phyloP scores from a whole-genome alignment of 2,113 vertebrate genomes.

The Microcebus lehilahytsara region DNA sequence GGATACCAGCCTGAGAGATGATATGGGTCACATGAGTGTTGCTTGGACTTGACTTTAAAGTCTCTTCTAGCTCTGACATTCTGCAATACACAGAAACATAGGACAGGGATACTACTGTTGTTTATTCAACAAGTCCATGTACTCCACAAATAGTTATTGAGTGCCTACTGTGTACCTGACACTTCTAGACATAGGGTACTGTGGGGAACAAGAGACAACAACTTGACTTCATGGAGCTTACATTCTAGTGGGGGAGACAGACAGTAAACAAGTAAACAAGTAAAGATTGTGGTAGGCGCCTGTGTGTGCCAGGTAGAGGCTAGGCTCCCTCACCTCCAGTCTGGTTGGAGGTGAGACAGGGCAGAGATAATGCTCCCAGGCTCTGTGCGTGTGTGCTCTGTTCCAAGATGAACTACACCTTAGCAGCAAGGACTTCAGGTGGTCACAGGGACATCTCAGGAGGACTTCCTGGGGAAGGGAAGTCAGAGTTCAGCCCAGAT shows the following conservation, averaged over 20 bases:
- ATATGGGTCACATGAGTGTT: background rate
- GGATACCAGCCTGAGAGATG: background rate
- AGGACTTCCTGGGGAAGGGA: background rate
- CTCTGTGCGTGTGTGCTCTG: background rate
- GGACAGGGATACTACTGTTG: background rate
- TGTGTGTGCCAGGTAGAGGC: background rate
- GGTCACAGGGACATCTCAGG: background rate
- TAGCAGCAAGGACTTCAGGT: background rate
- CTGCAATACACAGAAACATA: background rate
- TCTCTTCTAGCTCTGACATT: background rate
- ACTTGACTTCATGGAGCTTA: background rate
- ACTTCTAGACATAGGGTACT: background rate
- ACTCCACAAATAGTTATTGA: background rate
- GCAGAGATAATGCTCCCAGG: background rate
- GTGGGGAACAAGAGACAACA: background rate
- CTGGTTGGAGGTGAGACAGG: background rate
- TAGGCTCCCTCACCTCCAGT: background rate
- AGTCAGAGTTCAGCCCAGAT: background rate
- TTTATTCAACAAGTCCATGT: background rate
- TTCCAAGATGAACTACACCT: background rate
- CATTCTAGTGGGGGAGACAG: background rate
- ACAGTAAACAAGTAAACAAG: background rate
- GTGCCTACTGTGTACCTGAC: background rate
- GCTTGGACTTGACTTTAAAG: conserved; percentile 35
- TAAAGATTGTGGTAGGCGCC: background rate